Base-by-base conservation (phyloP, 2,888 invertebrate genomes). In the Ochropleura leucogaster region DNA sequence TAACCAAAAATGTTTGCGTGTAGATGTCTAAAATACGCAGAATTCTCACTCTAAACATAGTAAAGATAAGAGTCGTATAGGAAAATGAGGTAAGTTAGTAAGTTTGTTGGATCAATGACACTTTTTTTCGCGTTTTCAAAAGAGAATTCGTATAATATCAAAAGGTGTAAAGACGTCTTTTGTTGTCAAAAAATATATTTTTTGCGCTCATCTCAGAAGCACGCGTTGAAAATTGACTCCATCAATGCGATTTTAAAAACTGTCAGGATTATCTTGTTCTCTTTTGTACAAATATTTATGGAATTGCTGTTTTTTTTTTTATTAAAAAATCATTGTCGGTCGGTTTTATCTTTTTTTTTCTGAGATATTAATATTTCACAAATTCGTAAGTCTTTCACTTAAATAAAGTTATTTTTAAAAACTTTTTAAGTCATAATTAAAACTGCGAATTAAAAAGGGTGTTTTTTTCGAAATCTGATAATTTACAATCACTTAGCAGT, bases 171-270 rank as follows among this genome's bases (percentile, higher is more conserved):
- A 89, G 89, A 84, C 83, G 76, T 89, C 88, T 88, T 86, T 85
- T 83, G 74, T 85, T 85, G 77, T 72, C 92, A 90, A 93, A 91
- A 90, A 89, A 83, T 30, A 74, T 49, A 67, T 86, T 91, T 94
- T 95, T 93, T 94, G 92, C 93, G 88, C 90, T 89, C 89, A 90
- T 88, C 81, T 87, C 71, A 20, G 81, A 84, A 95, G 95, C 96
- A 96, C 96, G 95, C 95, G 95, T 95, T 95, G 84, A 90, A 88
- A 91, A 92, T 93, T 89, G 89, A 86, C 82, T 88, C 77, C 74
- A 86, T 88, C 85, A 82, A 87, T 84, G 83, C 69, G 70, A 78
- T 88, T 86, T 85, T 79, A 79, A 83, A 87, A 86, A 86, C 79
- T 79, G 69, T 77, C 79, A 65, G 79, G 79, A 88, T 88, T 88